Percentiles rank a stretch among this genome's conserved stretches.
These are phyloP conservation scores for Diprion similis DNA, from an alignment of 1,140 invertebrate genomes.

Conservation along the genomic window DNA sequence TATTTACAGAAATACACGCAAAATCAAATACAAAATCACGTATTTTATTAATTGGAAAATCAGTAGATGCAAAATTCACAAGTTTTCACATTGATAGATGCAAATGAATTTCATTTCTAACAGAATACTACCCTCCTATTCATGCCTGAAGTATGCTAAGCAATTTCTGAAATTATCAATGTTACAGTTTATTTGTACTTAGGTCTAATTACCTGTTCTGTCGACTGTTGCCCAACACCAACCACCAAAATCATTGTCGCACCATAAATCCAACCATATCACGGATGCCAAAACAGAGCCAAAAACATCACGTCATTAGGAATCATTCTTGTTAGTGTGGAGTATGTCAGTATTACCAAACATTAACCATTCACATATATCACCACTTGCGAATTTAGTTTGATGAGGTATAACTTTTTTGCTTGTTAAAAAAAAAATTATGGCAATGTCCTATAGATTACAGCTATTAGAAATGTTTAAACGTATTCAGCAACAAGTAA, in stretches of 20 bases:
- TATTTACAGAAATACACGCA: no score
- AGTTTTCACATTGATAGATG: no score
- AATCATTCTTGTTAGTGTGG: slow-evolving; percentile 47
- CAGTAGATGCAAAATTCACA: no score
- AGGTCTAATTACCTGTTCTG: slow-evolving; percentile 57
- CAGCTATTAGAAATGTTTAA: no score
- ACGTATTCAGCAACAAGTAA: slow-evolving; percentile 15
- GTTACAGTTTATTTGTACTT: not conserved
- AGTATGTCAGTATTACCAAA: not conserved
- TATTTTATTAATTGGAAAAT: no score
- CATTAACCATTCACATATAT: slow-evolving; percentile 21
- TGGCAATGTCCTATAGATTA: no score
- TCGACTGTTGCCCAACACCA: slow-evolving; percentile 60
- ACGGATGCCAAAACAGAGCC: slow-evolving; percentile 54
- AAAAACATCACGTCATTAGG: slow-evolving; percentile 56
- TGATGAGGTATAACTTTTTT: no score
- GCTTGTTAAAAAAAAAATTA: no score
- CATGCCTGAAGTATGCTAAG: no score
- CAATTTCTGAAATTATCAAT: not conserved
- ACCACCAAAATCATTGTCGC: slow-evolving; percentile 50
- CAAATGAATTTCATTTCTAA: no score
- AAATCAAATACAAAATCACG: no score
- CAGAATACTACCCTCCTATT: no score
- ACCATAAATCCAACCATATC: slow-evolving; percentile 54
- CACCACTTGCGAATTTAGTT: slow-evolving; percentile 10